phyloP scores from a whole-genome alignment of 2,888 invertebrate species.

The Mesodorylaimus sp. region DNA sequence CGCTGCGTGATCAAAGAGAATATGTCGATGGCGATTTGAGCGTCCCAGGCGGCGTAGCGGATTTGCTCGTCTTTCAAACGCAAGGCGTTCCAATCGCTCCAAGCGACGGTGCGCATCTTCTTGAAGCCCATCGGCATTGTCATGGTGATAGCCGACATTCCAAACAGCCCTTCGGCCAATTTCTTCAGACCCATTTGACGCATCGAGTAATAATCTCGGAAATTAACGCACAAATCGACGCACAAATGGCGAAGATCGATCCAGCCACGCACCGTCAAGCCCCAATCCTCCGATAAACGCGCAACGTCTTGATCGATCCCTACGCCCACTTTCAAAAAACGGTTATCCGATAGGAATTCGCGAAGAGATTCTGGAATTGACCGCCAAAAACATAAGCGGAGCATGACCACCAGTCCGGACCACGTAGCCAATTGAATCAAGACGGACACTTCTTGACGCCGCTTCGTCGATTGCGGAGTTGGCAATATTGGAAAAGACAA shows the following conservation, averaged over 20 bases:
- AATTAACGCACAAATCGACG: neutral
- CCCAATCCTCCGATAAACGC: conserved; percentile 3
- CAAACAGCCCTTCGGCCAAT: too few relatives aligned
- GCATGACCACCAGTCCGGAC: neutral
- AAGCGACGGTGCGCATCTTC: neutral
- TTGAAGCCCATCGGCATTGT: too few relatives aligned
- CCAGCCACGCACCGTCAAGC: neutral
- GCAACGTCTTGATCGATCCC: neutral
- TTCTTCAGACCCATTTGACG: too few relatives aligned
- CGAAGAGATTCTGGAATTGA: neutral
- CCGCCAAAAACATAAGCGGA: neutral
- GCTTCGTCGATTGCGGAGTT: neutral
- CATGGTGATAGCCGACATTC: too few relatives aligned
- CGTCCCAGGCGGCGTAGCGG: conserved; percentile 2
- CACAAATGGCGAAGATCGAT: neutral
- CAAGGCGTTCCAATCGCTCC: neutral
- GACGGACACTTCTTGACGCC: neutral
- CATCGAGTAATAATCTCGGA: neutral
- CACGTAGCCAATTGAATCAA: conserved; percentile 1
- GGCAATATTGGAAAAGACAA: too few relatives aligned
- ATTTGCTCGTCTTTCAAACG: neutral
- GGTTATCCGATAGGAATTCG: neutral
- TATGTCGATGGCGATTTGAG: conserved; percentile 2
- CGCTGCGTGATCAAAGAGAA: neutral
- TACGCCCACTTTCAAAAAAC: neutral